A percentile compares a stretch with the other conserved stretches of the same genome.
Evolutionary conservation across 2,888 invertebrate species (phyloP).

Genomic region (Cryptus armator): DNA sequence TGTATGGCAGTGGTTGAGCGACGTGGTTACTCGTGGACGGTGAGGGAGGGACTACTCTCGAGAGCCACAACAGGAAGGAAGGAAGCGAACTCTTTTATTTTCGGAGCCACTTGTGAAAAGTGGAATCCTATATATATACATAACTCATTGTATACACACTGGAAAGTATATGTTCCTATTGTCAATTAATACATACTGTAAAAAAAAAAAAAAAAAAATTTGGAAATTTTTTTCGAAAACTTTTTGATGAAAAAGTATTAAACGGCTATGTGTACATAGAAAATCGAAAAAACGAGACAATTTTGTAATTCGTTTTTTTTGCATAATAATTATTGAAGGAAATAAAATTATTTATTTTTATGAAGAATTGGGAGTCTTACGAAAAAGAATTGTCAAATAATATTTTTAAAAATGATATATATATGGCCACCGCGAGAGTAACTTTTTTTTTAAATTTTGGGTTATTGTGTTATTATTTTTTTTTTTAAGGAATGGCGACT

Average conservation of each 20-base stretch:
- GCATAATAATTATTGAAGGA: too few species aligned
- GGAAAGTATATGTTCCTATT: neutral
- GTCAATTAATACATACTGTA: neutral
- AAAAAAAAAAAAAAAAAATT: neutral
- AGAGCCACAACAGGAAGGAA: constrained; percentile 70
- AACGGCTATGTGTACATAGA: too few species aligned
- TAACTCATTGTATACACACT: neutral
- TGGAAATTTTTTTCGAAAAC: neutral
- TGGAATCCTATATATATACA: constrained; percentile 47
- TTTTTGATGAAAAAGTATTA: neutral
- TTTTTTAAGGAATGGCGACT: too few species aligned
- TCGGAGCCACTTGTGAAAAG: constrained; percentile 71
- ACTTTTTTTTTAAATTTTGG: too few species aligned
- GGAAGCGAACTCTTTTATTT: constrained; percentile 75
- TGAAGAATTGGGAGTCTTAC: too few species aligned
- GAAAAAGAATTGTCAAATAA: too few species aligned
- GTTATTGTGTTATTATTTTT: too few species aligned
- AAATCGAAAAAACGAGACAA: too few species aligned
- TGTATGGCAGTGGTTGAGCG: constrained; percentile 45
- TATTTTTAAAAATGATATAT: too few species aligned
- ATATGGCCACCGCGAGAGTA: too few species aligned
- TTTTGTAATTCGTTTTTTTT: too few species aligned
- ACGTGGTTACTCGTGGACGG: constrained; percentile 36
- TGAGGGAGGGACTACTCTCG: constrained; percentile 45
- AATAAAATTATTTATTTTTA: too few species aligned